Evolutionary conservation across 2,888 invertebrate genomes (phyloP).

Genomic region (Ellobium chinense): DNA sequence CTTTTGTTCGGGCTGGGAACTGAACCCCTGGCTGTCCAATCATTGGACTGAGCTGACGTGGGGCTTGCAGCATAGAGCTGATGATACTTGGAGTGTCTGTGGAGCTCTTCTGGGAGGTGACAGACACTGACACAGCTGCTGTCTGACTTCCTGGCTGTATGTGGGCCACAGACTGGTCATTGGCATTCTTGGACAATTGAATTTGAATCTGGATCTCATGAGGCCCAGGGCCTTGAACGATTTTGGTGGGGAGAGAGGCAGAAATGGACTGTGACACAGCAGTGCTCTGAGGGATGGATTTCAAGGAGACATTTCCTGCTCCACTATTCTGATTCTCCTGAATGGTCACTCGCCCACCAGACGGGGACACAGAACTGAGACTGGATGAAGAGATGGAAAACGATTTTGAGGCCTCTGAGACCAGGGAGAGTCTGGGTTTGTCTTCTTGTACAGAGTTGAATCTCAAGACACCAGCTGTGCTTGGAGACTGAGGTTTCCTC

Average conservation of each 20-base stretch:
- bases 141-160: neutral
- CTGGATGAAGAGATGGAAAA: conserved; percentile 20
- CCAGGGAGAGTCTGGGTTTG: neutral
- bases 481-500: conserved; percentile 22
- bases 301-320: neutral
- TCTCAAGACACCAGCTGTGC: conserved; percentile 11
- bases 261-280: conserved; percentile 14
- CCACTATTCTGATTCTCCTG: conserved; percentile 22
- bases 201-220: conserved; percentile 70
- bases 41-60: conserved; percentile 30
- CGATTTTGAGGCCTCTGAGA: conserved; percentile 12
- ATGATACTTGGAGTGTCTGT: conserved; percentile 74
- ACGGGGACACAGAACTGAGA: neutral
- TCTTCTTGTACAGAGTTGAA: neutral
- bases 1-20: conserved; percentile 31
- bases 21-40: conserved; percentile 49
- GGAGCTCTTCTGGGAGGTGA: neutral
- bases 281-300: neutral
- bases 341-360: conserved; percentile 22
- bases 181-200: conserved; percentile 52
- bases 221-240: conserved; percentile 44
- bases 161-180: conserved; percentile 32
- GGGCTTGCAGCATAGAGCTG: conserved; percentile 41
- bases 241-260: conserved; percentile 44
- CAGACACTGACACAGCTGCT: neutral